Base-by-base conservation (phyloP, 2,888 invertebrate species). In the Andrena bucephala region DNA sequence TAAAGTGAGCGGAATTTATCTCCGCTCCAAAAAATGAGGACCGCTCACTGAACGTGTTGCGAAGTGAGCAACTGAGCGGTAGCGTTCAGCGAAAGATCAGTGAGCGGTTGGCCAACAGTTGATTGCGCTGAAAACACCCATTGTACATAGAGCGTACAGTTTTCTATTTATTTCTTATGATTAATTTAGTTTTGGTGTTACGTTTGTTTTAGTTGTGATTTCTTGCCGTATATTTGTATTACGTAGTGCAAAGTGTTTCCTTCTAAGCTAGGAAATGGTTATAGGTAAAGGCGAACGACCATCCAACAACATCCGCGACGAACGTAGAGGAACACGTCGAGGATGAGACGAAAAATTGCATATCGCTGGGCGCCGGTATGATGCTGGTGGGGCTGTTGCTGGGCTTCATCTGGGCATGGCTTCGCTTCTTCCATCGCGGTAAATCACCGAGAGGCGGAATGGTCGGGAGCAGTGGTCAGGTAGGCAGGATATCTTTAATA, bases 391-490 rank as follows among this genome's bases (percentile, higher is more conserved):
- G 94, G n/a, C 76, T 92, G 10, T 50, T 93, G 1, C 71, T 92
- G 24, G 93, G 93, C 2, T 87, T 89, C 3, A 77, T 84, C 42
- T 94, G 93, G 94, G 90, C 85, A 31, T 94, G 93, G 92, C 75
- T 94, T 8, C 89, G 89, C 75, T 94, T 93, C 72, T 92, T 93
- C 89, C 87, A 85, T 50, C 91, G 90, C 42, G 92, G 90, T 65
- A 94, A 94, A 86, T 93, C 93, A 3, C 92, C 93, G 2, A 90
- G 94, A 81, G 90, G 92, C 54, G 93, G 93, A 86, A 91, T 94
- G 80, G 88, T 92, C 29, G 89, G 90, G 74, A 89, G 89, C 63
- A 93, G 93, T 79, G 94, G 94, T 87, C 94, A 94, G 93, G 94
- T 94, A 92, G 86, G 92, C 88, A 69, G 63, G 52, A 70, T n/a